Percentiles rank a stretch among this genome's conserved stretches.
phyloP scores from a whole-genome alignment of 1,140 invertebrate genomes.

The Aphaenogaster floridana region DNA sequence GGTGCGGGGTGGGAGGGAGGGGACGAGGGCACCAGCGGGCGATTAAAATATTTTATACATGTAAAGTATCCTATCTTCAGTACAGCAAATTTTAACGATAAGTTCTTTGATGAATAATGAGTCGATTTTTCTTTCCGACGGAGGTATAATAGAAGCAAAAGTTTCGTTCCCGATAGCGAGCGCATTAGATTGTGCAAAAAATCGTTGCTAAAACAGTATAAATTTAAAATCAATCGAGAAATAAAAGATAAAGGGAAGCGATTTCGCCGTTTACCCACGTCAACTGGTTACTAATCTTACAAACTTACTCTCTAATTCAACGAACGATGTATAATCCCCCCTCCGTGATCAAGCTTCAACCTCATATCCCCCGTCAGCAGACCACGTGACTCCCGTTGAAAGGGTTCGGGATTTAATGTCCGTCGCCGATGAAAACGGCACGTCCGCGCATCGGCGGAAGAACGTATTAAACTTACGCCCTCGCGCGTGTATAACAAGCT shows the following conservation, averaged over 20 bases:
- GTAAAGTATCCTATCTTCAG: slow-evolving; percentile 4
- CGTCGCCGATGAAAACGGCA: not conserved
- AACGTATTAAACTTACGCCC: slow-evolving; percentile 16
- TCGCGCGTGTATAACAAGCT: not conserved
- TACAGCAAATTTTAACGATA: slow-evolving; percentile 32
- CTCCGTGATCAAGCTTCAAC: not conserved
- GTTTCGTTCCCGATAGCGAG: not conserved
- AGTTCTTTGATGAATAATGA: slow-evolving; percentile 47
- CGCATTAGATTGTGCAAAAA: not conserved
- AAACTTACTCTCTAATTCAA: not conserved
- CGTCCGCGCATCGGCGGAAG: not conserved
- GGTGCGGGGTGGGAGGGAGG: not conserved
- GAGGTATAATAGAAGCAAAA: not conserved
- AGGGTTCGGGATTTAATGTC: not conserved
- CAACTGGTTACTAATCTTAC: not conserved
- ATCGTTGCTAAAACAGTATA: not conserved
- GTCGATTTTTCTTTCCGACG: slow-evolving; percentile 36
- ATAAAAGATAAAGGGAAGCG: no score
- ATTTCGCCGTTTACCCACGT: not conserved
- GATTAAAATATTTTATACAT: slow-evolving; percentile 55
- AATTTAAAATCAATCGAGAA: not conserved
- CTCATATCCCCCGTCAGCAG: not conserved
- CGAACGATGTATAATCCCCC: not conserved
- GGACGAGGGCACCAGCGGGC: not conserved
- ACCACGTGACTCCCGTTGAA: not conserved